Percentiles rank a stretch among this genome's conserved stretches.
Evolutionary conservation across 2,888 invertebrate species (phyloP).

Genomic region (Julus scandinavius): DNA sequence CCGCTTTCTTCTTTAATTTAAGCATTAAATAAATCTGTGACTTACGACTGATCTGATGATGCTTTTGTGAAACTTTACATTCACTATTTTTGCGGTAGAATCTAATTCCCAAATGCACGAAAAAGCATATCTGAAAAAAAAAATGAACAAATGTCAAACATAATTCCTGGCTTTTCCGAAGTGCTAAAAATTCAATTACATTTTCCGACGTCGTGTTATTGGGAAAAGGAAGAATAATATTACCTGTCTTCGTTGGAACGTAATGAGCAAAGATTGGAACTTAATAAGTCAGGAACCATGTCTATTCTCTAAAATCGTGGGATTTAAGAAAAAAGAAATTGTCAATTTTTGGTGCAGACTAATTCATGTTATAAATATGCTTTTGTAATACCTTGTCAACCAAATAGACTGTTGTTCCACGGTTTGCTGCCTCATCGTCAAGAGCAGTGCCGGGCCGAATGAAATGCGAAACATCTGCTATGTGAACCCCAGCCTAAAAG

Average conservation of each 20-base stretch:
- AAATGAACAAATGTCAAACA: too few relatives aligned
- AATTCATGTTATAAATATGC: background rate
- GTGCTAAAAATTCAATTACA: too few relatives aligned
- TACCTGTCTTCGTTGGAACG: conserved; percentile 85
- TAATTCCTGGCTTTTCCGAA: too few relatives aligned
- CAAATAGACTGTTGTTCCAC: conserved; percentile 96
- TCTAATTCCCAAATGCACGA: conserved; percentile 96
- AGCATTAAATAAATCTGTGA: background rate
- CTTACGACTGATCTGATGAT: conserved; percentile 77
- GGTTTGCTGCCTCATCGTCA: conserved; percentile 90
- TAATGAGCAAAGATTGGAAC: conserved; percentile 95
- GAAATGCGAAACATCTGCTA: conserved; percentile 98
- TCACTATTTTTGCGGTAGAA: conserved; percentile 81
- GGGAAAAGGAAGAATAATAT: background rate
- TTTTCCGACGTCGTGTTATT: too few relatives aligned
- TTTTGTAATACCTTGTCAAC: conserved; percentile 76
- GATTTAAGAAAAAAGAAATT: background rate
- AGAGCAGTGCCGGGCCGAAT: conserved; percentile 91
- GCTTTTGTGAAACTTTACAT: conserved; percentile 88
- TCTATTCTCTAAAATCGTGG: conserved; percentile 74
- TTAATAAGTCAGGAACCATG: conserved; percentile 88
- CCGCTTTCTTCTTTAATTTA: background rate
- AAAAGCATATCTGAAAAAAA: conserved; percentile 78
- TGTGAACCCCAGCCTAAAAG: conserved; percentile 89
- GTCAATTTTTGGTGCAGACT: background rate